Base-by-base conservation (phyloP, 2,888 invertebrate species). In the Napeogenes inachia region DNA sequence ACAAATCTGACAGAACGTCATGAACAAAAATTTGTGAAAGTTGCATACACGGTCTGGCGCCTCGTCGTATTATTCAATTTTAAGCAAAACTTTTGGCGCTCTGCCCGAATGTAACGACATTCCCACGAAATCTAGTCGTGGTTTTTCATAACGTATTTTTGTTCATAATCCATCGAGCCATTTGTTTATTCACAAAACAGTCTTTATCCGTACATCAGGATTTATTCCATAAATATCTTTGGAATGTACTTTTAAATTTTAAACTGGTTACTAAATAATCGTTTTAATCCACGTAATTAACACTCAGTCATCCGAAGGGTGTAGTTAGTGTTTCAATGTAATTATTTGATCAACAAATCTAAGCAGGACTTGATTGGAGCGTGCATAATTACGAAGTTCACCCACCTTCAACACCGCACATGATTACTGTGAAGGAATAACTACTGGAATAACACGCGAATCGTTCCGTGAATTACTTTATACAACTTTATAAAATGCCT, bases 31-130 rank as follows among this genome's bases (percentile, higher is more conserved):
- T 66, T 66, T 64, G 54, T 54, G 56, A 50, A 66, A 63, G 64
- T 61, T 65, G 62, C 65, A 64, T 59, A 54, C 65, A 59, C 59
- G 61, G 59, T 63, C 59, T 54, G 54, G 60, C 46, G 60, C 59
- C 54, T 64, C 63, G 60, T 45, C 54, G 60, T 67, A 63, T 68
- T 68, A 71, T 71, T 71, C 71, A 71, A 70, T 71, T 70, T 69
- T 68, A 64, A 61, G 67, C 61, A 47, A 59, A 67, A 66, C 62
- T 65, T 60, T 70, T 71, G 71, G 71, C 71, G 62, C 55, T 61
- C 6, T 57, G 71, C 71, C 70, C 68, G 67, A 64, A 65, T 67
- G 63, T 66, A 64, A 63, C 62, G 59, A 65, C 65, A 64, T 65
- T 64, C 65, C 61, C 58, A 54, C 62, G 61, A 64, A 66, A 57